These are phyloP conservation scores for Heliconius aoede DNA, from an alignment of 2,888 invertebrate genomes.

Conservation along the genomic window DNA sequence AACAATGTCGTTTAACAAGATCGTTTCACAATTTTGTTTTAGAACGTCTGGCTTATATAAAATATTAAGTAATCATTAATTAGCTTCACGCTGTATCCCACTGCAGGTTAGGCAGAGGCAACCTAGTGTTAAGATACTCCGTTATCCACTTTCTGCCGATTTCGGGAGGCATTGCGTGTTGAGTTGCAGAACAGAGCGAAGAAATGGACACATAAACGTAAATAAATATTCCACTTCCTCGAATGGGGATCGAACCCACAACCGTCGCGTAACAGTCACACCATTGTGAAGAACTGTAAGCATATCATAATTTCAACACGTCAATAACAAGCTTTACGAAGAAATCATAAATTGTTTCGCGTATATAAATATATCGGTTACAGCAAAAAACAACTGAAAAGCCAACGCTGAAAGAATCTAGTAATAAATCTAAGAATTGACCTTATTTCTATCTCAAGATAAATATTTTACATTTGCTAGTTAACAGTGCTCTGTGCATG, in stretches of 20 bases:
- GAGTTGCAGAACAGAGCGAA: too few relatives aligned
- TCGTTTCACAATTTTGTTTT: background rate
- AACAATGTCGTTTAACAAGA: too few relatives aligned
- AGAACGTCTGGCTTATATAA: background rate
- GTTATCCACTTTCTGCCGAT: too few relatives aligned
- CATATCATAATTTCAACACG: conserved; percentile 7
- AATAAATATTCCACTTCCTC: too few relatives aligned
- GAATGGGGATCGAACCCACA: too few relatives aligned
- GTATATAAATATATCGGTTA: background rate
- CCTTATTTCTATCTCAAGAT: background rate
- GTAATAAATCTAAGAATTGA: background rate
- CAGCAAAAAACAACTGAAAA: conserved; percentile 6
- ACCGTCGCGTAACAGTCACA: too few relatives aligned
- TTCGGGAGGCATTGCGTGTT: too few relatives aligned
- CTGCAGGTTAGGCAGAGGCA: too few relatives aligned
- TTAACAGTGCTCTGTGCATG: background rate
- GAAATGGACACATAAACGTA: too few relatives aligned
- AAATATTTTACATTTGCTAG: background rate
- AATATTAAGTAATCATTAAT: too few relatives aligned
- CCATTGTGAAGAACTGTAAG: background rate
- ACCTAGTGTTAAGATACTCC: too few relatives aligned
- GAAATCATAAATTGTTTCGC: conserved; percentile 5
- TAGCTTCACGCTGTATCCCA: too few relatives aligned
- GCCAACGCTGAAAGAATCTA: conserved; percentile 7
- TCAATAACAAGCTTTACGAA: background rate